A percentile compares a stretch with the other conserved stretches of the same genome.
phyloP scores from a whole-genome alignment of 53 echinoderm and acorn worm genomes.

The Mesocentrotus franciscanus region DNA sequence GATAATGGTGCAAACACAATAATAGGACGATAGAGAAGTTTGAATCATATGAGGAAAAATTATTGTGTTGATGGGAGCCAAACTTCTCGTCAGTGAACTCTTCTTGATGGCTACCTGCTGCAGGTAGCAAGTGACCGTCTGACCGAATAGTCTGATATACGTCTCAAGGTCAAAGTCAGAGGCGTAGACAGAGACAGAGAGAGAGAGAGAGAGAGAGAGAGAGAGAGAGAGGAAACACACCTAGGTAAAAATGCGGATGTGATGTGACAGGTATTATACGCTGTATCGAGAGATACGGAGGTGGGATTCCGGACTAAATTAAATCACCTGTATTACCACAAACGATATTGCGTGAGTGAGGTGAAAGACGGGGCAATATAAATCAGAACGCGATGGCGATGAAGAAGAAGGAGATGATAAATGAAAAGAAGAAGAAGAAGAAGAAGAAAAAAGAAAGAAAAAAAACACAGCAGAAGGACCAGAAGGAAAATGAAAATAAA shows the following conservation, averaged over 20 bases:
- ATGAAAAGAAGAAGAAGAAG: neutral
- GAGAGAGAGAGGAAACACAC: constrained; percentile 9
- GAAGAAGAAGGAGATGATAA: neutral
- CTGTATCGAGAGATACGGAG: constrained; percentile 13
- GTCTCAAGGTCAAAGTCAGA: neutral
- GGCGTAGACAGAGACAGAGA: neutral
- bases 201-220: constrained; percentile 15
- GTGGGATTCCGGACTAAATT: constrained; percentile 5
- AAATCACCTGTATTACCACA: neutral
- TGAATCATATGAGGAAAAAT: neutral
- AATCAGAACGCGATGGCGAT: neutral
- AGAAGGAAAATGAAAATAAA: too few relatives aligned
- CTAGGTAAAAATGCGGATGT: constrained; percentile 16
- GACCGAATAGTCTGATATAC: too few relatives aligned
- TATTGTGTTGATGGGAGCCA: neutral
- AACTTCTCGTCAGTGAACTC: neutral
- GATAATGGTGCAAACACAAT: too few relatives aligned
- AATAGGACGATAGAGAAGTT: too few relatives aligned
- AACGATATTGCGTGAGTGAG: neutral
- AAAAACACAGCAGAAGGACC: too few relatives aligned
- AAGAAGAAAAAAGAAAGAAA: neutral
- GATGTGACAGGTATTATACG: neutral
- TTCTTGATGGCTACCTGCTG: neutral
- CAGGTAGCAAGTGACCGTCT: neutral
- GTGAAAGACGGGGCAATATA: neutral